Evolutionary conservation across 2,888 invertebrate genomes (phyloP).

Genomic region (Drosophila paramelanica): DNA sequence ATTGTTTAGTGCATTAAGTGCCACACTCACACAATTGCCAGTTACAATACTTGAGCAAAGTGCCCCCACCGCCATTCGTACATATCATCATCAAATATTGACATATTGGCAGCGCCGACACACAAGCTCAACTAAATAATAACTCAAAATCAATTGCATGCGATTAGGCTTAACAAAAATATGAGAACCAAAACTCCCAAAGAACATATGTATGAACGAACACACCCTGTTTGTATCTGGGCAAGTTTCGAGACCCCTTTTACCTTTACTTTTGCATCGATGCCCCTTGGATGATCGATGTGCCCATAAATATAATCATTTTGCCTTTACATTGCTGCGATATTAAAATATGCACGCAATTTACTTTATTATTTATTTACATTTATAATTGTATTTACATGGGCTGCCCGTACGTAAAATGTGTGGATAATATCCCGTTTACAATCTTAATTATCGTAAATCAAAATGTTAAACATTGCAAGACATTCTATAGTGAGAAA

Average conservation of each 20-base stretch:
- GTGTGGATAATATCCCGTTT: background rate
- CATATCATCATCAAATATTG: slow-evolving; percentile 44
- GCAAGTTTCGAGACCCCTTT: background rate
- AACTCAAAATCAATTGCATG: slow-evolving; percentile 55
- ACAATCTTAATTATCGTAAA: too few relatives aligned
- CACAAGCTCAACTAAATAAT: slow-evolving; percentile 28
- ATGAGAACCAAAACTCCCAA: background rate
- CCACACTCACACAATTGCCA: slow-evolving; percentile 28
- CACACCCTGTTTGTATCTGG: background rate
- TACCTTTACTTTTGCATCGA: background rate
- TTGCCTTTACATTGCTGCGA: slow-evolving; percentile 2
- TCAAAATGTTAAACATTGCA: too few relatives aligned
- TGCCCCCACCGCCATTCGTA: background rate
- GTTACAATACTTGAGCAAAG: slow-evolving; percentile 22
- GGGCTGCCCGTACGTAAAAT: background rate
- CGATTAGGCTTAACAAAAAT: slow-evolving; percentile 24
- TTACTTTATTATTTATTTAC: slow-evolving; percentile 6
- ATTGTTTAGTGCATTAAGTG: slow-evolving; percentile 67
- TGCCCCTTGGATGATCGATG: slow-evolving; percentile 9
- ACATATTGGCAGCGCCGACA: slow-evolving; percentile 20
- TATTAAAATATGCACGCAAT: slow-evolving; percentile 13
- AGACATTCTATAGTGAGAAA: too few relatives aligned
- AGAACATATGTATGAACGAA: background rate
- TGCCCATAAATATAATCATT: slow-evolving; percentile 12
- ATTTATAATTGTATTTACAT: slow-evolving; percentile 3